phyloP scores from a whole-genome alignment of 2,888 invertebrate genomes.

The Autographa pulchrina region DNA sequence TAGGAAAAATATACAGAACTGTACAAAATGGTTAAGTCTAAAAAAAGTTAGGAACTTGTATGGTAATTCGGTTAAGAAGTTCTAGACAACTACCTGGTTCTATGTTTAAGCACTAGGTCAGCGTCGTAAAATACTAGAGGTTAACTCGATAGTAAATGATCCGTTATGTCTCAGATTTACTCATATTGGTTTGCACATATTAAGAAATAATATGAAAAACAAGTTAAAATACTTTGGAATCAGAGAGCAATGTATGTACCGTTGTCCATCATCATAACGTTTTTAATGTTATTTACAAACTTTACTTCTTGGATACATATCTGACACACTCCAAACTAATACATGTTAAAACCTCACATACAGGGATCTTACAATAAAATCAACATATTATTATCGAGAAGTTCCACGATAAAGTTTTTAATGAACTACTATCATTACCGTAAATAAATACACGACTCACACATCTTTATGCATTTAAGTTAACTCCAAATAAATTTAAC shows the following conservation, averaged over 20 bases:
- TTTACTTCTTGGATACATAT: no score
- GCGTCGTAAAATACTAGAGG: background rate
- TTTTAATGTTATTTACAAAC: no score
- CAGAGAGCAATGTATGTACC: no score
- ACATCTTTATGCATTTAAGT: background rate
- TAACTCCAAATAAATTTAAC: background rate
- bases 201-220: background rate
- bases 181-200: background rate
- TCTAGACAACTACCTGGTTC: background rate
- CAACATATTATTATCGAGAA: no score
- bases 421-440: slow-evolving; percentile 5
- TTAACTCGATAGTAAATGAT: background rate
- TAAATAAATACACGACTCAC: background rate
- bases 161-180: background rate
- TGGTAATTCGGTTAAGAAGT: background rate
- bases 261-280: no score
- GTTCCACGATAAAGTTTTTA: no score
- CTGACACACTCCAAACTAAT: background rate
- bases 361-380: no score
- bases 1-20: background rate
- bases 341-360: background rate
- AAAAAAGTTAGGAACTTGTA: no score
- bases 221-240: no score
- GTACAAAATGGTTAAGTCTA: no score
- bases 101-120: background rate